A percentile compares a stretch with the other conserved stretches of the same genome.
phyloP scores from a whole-genome alignment of 2,888 invertebrate species.

The Cheilosia urbana region DNA sequence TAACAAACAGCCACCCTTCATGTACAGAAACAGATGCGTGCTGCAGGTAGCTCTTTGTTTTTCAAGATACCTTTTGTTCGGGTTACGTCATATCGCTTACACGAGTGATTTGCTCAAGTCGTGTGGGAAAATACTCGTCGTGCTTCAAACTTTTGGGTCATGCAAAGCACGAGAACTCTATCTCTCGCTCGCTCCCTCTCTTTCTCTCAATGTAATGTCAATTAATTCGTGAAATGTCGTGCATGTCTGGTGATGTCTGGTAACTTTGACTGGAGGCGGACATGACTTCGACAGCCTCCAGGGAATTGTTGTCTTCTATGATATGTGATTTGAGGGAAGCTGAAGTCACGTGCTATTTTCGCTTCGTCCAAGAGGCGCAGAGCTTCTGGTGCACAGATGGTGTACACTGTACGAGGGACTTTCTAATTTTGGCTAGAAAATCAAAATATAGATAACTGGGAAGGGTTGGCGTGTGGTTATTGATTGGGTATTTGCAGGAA shows the following conservation, averaged over 20 bases:
- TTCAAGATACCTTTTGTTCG: conserved; percentile 23
- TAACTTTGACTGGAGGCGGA: conserved; percentile 65
- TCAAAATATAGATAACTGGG: not conserved
- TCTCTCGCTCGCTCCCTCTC: conserved; percentile 6
- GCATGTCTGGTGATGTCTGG: conserved; percentile 61
- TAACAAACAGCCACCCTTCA: not conserved
- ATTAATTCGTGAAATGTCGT: conserved; percentile 69
- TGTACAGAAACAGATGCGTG: not conserved
- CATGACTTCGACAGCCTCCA: conserved; percentile 64
- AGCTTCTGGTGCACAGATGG: not conserved
- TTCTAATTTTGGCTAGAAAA: conserved; percentile 20
- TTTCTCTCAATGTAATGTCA: conserved; percentile 56
- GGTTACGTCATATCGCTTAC: conserved; percentile 45
- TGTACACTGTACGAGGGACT: conserved; percentile 18
- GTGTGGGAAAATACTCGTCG: not conserved
- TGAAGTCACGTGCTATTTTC: conserved; percentile 20
- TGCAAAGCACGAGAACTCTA: not conserved
- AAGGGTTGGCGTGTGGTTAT: conserved; percentile 8
- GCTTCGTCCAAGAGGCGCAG: not conserved
- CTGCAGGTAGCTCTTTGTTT: not conserved
- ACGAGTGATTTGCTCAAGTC: conserved; percentile 41
- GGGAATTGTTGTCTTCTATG: conserved; percentile 46
- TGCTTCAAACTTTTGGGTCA: conserved; percentile 28
- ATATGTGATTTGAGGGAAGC: conserved; percentile 32
- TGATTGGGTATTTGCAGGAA: conserved; percentile 6